Base-by-base conservation (phyloP, 2,888 invertebrate genomes). In the Polymixis lichenea region DNA sequence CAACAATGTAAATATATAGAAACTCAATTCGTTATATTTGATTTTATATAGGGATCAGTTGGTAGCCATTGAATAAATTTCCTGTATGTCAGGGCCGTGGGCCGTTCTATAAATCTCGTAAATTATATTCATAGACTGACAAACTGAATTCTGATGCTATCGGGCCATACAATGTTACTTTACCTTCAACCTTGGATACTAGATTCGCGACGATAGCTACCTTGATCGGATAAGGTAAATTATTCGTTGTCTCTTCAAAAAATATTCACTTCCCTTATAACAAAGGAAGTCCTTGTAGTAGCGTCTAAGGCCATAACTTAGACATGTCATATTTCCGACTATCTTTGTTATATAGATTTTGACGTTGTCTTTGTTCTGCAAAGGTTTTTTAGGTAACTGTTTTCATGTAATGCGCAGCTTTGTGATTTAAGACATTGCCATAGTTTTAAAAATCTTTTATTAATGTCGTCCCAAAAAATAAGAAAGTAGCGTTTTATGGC, bases 1-100 rank as follows among this genome's bases (percentile, higher is more conserved):
- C 76, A 72, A 87, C 78, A 86, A 72, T 77, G 68, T 82, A 78
- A 32, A 4, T 32, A 32, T 79, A 79, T 75, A 79, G 49, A 77
- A 84, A 78, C 74, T 84, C 84, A 75, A 87, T 87, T 87, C 82
- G 75, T 87, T 78, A 87, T 79, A 83, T 87, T 87, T 80, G 77
- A 83, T 84, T 84, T 80, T 80, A 79, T 81, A 86, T 73, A 61
- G 72, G 80, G 82, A 84, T 89, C 88, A 84, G 85, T 86, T 51
- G 82, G 78, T 77, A 76, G 66, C 74, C 79, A 80, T 82, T 86
- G 89, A 89, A 88, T 88, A 88, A 89, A 89, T 88, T 89, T 83
- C 66, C 78, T 82, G 70, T 68, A 83, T 79, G 86, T 86, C 84
- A 84, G 53, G 79, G 73, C 62, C 72, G 46, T 53, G 51, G 46